These are phyloP conservation scores for Caenorhabditis doughertyi DNA, from an alignment of 2,888 invertebrate genomes.

Conservation along the genomic window DNA sequence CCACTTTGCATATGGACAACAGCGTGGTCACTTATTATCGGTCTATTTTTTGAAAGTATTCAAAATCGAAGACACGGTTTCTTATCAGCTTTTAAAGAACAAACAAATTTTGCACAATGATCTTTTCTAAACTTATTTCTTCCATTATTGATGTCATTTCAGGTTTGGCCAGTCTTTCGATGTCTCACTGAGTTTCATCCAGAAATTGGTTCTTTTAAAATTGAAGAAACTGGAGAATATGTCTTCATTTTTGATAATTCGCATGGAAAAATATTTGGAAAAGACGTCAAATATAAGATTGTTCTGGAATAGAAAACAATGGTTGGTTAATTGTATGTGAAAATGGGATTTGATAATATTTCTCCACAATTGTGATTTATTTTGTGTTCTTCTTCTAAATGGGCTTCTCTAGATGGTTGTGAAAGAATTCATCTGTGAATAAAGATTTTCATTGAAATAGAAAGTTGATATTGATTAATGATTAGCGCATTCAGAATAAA, in stretches of 20 bases:
- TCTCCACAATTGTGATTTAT: neutral
- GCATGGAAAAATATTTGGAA: constrained; percentile 77
- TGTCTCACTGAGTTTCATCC: constrained; percentile 79
- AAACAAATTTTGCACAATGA: constrained; percentile 28
- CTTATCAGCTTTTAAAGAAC: constrained; percentile 37
- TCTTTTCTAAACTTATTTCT: constrained; percentile 6
- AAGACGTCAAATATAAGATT: constrained; percentile 78
- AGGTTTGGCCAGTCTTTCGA: constrained; percentile 78
- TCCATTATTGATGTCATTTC: constrained; percentile 16
- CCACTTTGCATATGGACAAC: constrained; percentile 25
- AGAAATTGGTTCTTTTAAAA: constrained; percentile 73
- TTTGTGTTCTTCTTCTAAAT: neutral
- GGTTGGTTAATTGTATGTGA: neutral
- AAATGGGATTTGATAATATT: neutral
- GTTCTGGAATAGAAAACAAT: constrained; percentile 61
- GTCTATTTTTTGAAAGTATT: constrained; percentile 26
- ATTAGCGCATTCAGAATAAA: constrained; percentile 30
- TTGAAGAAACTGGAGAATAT: constrained; percentile 72
- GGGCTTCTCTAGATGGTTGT: constrained; percentile 35
- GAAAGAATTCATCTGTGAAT: constrained; percentile 21
- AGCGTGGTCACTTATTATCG: constrained; percentile 30
- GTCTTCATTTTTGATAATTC: constrained; percentile 78
- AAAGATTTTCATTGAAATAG: constrained; percentile 20
- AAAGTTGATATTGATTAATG: constrained; percentile 44
- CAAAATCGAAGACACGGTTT: constrained; percentile 29